These are phyloP conservation scores for Cataglyphis livida DNA, from an alignment of 2,888 invertebrate species.

Conservation along the genomic window DNA sequence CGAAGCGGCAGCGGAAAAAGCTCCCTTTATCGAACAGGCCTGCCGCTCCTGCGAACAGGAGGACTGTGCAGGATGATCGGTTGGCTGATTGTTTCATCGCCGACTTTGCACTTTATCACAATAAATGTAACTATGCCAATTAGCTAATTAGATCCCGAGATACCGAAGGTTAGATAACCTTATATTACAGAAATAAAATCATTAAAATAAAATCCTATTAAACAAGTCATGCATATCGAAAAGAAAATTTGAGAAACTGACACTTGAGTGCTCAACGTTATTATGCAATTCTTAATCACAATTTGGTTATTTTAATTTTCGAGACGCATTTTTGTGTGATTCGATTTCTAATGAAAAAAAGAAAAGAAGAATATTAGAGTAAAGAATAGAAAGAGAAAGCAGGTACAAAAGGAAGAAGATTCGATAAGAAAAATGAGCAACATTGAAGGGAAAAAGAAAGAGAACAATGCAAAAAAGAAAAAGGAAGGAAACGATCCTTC, in stretches of 20 bases:
- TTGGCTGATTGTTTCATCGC: slow-evolving; percentile 53
- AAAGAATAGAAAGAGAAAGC: background rate
- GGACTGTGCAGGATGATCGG: slow-evolving; percentile 34
- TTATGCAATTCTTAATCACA: background rate
- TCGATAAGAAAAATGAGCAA: background rate
- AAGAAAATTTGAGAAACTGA: background rate
- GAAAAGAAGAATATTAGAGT: background rate
- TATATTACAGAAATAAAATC: slow-evolving; percentile 4
- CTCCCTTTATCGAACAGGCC: slow-evolving; percentile 61
- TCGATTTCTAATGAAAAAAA: background rate
- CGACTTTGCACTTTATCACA: slow-evolving; percentile 18
- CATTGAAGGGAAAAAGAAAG: background rate
- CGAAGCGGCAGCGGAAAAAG: slow-evolving; percentile 73
- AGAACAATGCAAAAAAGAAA: background rate
- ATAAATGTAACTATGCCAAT: slow-evolving; percentile 27
- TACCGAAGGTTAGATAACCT: slow-evolving; percentile 5
- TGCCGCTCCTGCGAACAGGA: slow-evolving; percentile 31
- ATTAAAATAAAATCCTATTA: slow-evolving; percentile 6
- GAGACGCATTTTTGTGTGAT: background rate
- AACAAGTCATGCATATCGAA: background rate
- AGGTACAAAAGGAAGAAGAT: background rate
- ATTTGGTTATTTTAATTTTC: background rate
- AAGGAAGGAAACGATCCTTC: background rate
- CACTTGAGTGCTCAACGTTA: background rate
- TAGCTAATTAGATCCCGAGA: slow-evolving; percentile 27